Evolutionary conservation across 2,797 vertebrate genomes (phyloP).

Genomic region (Rhodeus uyekii): DNA sequence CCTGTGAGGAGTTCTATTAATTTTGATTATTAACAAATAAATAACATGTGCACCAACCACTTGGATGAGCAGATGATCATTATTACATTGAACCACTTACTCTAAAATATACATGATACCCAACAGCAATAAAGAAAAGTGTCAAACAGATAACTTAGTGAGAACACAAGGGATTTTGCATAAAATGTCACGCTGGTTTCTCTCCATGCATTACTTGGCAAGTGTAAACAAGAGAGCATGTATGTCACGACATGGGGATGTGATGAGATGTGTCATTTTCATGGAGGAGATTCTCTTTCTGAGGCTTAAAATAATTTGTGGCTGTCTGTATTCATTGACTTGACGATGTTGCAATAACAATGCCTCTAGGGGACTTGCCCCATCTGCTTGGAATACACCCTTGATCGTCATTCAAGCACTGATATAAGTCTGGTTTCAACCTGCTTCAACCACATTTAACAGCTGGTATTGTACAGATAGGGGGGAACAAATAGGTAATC

Average conservation of each 20-base stretch:
- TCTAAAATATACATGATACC: background rate
- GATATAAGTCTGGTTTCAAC: conserved; percentile 46
- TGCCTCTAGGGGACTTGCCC: conserved; percentile 27
- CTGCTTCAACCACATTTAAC: conserved; percentile 35
- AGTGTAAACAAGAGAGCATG: conserved; percentile 8
- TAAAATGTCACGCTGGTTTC: background rate
- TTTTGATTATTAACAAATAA: conserved; percentile 47
- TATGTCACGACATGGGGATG: conserved; percentile 6
- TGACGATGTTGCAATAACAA: conserved; percentile 43
- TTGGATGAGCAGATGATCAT: background rate
- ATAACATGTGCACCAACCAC: background rate
- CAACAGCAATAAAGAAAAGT: background rate
- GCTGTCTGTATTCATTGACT: conserved; percentile 33
- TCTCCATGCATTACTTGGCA: conserved; percentile 11
- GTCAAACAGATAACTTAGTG: background rate
- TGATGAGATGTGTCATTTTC: conserved; percentile 27
- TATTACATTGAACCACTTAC: background rate
- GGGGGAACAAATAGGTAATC: conserved; percentile 22
- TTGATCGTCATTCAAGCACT: background rate
- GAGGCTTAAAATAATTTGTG: conserved; percentile 35
- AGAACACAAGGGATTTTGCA: background rate
- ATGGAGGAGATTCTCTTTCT: conserved; percentile 26
- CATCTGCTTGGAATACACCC: conserved; percentile 40
- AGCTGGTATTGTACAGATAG: conserved; percentile 26
- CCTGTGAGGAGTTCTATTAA: conserved; percentile 16